Evolutionary conservation across 2,888 invertebrate genomes (phyloP).

Genomic region (Ashinkailepas kermadecensis): DNA sequence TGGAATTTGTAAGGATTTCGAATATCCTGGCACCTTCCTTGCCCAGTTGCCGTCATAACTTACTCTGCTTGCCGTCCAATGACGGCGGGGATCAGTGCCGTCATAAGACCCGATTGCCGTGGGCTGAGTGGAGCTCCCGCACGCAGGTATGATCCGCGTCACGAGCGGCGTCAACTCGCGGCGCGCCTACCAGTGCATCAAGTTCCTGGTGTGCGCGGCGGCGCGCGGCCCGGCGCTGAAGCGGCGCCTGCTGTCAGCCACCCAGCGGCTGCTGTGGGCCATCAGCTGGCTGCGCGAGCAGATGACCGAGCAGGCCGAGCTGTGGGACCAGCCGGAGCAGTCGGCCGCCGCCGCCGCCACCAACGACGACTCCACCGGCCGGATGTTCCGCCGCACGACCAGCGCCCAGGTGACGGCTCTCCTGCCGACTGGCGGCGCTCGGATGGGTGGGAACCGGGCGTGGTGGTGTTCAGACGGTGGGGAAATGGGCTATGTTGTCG

Average conservation of each 20-base stretch:
- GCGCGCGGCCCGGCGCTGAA: conserved; percentile 34
- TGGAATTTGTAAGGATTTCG: no score
- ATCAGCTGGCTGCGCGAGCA: conserved; percentile 47
- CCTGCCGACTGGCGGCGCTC: no score
- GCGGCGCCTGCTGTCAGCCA: conserved; percentile 36
- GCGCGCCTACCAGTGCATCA: conserved; percentile 47
- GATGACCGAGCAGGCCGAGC: conserved; percentile 39
- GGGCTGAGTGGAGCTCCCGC: neutral
- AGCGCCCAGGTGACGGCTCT: conserved; percentile 43
- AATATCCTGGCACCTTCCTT: no score
- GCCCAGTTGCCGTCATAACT: no score
- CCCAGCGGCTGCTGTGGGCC: conserved; percentile 45
- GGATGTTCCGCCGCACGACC: conserved; percentile 45
- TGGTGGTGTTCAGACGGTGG: no score
- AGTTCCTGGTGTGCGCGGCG: conserved; percentile 45
- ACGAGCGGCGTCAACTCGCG: conserved; percentile 44
- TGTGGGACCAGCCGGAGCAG: conserved; percentile 28
- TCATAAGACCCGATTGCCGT: no score
- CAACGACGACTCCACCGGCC: conserved; percentile 45
- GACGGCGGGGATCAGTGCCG: no score
- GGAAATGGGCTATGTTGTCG: no score
- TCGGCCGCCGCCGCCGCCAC: conserved; percentile 34
- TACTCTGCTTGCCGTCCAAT: no score
- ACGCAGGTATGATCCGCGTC: conserved; percentile 37
- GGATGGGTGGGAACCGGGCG: no score